These are phyloP conservation scores for Rhyacophila evoluta DNA, from an alignment of 2,888 invertebrate genomes.

Conservation along the genomic window DNA sequence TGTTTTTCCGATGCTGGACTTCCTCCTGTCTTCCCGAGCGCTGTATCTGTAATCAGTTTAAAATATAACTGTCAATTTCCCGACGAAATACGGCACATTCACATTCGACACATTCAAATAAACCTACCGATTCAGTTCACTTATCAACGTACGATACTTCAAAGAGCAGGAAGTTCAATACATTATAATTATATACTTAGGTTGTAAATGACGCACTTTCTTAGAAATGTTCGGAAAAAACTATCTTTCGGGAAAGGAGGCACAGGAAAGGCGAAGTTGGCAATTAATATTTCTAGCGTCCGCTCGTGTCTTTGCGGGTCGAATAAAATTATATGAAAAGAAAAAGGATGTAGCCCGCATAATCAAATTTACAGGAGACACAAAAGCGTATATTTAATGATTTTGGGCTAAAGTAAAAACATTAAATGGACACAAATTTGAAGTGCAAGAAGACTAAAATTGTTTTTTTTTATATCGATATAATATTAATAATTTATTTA, in stretches of 20 bases:
- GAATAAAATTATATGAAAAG: too few relatives aligned
- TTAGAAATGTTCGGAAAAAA: not conserved
- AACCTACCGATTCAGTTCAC: too few relatives aligned
- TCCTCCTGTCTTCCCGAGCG: constrained; percentile 60
- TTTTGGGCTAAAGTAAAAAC: too few relatives aligned
- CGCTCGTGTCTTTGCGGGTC: too few relatives aligned
- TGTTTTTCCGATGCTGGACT: constrained; percentile 86
- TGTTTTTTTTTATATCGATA: too few relatives aligned
- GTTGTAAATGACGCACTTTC: not conserved
- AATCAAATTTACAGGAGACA: too few relatives aligned
- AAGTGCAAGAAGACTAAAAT: too few relatives aligned
- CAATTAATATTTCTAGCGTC: too few relatives aligned
- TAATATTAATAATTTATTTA: too few relatives aligned
- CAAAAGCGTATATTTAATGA: too few relatives aligned
- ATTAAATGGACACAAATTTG: too few relatives aligned
- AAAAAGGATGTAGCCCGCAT: too few relatives aligned
- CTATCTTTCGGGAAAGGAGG: not conserved
- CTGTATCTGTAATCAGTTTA: constrained; percentile 58
- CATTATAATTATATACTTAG: not conserved
- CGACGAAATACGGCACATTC: not conserved
- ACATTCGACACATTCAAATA: not conserved
- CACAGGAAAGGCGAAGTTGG: not conserved
- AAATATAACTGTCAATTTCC: not conserved
- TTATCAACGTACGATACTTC: not conserved
- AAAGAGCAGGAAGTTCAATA: not conserved